phyloP scores from a whole-genome alignment of 2,797 vertebrate species.

The Amazona ochrocephala region DNA sequence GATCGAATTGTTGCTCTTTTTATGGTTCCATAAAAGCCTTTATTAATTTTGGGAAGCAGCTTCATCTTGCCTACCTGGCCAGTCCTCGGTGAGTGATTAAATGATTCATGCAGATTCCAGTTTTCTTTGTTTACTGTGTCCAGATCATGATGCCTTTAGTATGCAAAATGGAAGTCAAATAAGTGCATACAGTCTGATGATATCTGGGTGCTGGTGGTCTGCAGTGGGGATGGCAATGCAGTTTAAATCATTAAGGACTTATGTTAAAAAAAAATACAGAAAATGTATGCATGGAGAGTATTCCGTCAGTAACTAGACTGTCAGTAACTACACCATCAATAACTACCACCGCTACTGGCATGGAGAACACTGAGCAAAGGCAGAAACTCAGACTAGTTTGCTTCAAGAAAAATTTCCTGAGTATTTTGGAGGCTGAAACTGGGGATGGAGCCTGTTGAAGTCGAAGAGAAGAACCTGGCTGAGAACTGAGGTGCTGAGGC shows the following conservation, averaged over 20 bases:
- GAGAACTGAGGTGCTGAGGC: rapidly evolving
- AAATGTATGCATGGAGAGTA: neutral
- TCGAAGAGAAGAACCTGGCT: neutral
- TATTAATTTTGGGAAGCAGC: slow-evolving; percentile 73
- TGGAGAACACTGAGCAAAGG: neutral
- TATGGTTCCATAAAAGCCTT: slow-evolving; percentile 76
- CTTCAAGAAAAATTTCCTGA: neutral
- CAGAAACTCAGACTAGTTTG: neutral
- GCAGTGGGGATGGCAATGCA: rapidly evolving
- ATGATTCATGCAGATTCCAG: slow-evolving; percentile 69
- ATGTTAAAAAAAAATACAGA: rapidly evolving
- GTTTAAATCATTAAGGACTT: rapidly evolving
- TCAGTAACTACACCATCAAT: neutral
- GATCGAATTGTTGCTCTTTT: slow-evolving; percentile 75
- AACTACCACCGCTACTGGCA: neutral
- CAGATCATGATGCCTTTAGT: neutral
- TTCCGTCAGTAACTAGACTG: neutral
- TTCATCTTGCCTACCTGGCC: slow-evolving; percentile 48
- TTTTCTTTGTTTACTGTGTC: slow-evolving; percentile 60
- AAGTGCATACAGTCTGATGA: neutral
- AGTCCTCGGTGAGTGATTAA: slow-evolving; percentile 51
- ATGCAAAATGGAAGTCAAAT: neutral
- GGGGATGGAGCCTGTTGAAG: neutral
- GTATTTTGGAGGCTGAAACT: neutral
- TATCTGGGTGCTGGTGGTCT: neutral